A percentile compares a stretch with the other conserved stretches of the same genome.
Evolutionary conservation across 64 coral and sea anemone genomes (phyloP).

Genomic region (Dendronephthya gigantea): DNA sequence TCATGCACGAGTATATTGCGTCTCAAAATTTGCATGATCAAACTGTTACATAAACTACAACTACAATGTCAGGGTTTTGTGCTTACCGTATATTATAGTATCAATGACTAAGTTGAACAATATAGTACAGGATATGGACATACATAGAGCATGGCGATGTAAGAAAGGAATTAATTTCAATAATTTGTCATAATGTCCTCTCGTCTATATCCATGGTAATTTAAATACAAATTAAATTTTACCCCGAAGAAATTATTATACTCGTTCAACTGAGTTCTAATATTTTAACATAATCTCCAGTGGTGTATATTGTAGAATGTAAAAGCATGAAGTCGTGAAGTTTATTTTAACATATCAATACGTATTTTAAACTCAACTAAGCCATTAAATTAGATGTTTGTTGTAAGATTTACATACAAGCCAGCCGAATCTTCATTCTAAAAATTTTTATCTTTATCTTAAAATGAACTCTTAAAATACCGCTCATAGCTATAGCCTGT

Average conservation of each 20-base stretch:
- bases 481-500: background rate
- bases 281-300: background rate
- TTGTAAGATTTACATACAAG: background rate
- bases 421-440: background rate
- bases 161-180: background rate
- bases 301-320: background rate
- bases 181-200: no score
- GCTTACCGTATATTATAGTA: no score
- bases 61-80: background rate
- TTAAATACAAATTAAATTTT: background rate
- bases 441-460: background rate
- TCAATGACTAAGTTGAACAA: background rate
- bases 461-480: background rate
- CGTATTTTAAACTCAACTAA: background rate
- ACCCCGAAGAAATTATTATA: background rate
- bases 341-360: background rate
- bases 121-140: slow-evolving; percentile 1
- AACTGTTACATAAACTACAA: background rate
- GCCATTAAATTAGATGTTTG: background rate
- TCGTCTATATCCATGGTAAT: background rate
- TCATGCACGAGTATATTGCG: no score
- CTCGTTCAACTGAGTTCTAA: background rate
- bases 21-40: background rate
- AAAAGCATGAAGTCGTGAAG: background rate
- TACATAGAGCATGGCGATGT: background rate